Evolutionary conservation across 35 echinoderm and acorn worm genomes (phyloP).

Genomic region (Amphiura filiformis): DNA sequence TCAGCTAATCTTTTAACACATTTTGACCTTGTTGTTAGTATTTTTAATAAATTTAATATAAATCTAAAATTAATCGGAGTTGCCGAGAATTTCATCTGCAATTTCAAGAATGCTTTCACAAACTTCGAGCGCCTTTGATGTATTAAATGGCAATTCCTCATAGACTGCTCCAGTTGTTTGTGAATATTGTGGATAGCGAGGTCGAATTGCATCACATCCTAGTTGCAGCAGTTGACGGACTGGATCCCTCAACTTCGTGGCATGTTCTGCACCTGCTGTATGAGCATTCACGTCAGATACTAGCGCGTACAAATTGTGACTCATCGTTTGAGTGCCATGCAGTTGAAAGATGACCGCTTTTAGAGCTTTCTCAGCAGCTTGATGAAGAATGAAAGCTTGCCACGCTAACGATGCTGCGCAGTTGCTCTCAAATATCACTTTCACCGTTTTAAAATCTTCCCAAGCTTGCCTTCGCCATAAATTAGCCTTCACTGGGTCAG

Average conservation of each 20-base stretch:
- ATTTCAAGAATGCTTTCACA: neutral
- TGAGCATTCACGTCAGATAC: neutral
- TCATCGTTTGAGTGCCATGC: neutral
- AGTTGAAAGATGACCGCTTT: conserved; percentile 15
- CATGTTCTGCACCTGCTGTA: neutral
- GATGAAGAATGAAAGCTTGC: conserved; percentile 24
- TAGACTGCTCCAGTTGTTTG: conserved; percentile 7
- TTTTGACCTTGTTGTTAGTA: too few species aligned
- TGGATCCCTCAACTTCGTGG: neutral
- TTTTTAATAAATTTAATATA: too few species aligned
- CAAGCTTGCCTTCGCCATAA: conserved; percentile 24
- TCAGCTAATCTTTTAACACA: too few species aligned
- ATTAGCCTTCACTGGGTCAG: neutral
- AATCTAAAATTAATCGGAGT: too few species aligned
- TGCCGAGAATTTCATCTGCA: neutral
- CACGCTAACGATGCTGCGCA: neutral
- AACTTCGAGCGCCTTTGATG: neutral
- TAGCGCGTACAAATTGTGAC: neutral
- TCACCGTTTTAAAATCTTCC: neutral
- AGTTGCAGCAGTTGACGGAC: neutral
- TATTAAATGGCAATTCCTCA: neutral
- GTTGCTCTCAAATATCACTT: neutral
- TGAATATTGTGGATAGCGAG: conserved; percentile 3
- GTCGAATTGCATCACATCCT: neutral
- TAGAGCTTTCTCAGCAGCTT: conserved; percentile 27